Evolutionary conservation across 2,797 vertebrate species (phyloP).

Genomic region (Florisuga fusca): DNA sequence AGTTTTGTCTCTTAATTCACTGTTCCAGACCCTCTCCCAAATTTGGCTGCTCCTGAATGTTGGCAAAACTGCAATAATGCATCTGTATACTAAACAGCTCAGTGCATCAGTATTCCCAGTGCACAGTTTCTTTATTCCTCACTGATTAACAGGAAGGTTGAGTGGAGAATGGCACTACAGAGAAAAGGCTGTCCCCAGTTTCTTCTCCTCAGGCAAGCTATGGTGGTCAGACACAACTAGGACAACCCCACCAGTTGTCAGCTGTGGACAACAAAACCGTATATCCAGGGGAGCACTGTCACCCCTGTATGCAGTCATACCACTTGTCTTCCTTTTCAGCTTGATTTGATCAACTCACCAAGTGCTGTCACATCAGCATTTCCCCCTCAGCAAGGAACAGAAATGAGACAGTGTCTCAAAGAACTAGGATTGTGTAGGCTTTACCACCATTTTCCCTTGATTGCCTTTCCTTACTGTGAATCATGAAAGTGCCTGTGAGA

Average conservation of each 20-base stretch:
- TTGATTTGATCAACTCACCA: not conserved
- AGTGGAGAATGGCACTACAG: not conserved
- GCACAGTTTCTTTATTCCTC: not conserved
- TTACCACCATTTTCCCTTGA: not conserved
- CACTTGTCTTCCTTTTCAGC: not conserved
- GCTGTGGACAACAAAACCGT: not conserved
- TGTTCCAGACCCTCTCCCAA: not conserved
- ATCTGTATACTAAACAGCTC: not conserved
- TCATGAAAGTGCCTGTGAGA: slow-evolving; percentile 5
- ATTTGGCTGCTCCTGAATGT: not conserved
- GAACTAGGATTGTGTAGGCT: not conserved
- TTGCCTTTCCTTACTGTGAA: not conserved
- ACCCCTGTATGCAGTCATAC: not conserved
- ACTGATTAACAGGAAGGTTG: not conserved
- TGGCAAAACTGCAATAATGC: not conserved
- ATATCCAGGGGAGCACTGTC: not conserved
- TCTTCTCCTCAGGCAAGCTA: not conserved
- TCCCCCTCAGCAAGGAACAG: not conserved
- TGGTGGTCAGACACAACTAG: not conserved
- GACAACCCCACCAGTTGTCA: not conserved
- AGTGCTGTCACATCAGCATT: not conserved
- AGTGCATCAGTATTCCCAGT: accelerated
- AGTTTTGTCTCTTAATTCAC: not conserved
- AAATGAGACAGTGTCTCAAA: not conserved
- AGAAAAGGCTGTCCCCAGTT: not conserved